phyloP scores from a whole-genome alignment of 2,888 invertebrate genomes.

The Morinoia aosen region DNA sequence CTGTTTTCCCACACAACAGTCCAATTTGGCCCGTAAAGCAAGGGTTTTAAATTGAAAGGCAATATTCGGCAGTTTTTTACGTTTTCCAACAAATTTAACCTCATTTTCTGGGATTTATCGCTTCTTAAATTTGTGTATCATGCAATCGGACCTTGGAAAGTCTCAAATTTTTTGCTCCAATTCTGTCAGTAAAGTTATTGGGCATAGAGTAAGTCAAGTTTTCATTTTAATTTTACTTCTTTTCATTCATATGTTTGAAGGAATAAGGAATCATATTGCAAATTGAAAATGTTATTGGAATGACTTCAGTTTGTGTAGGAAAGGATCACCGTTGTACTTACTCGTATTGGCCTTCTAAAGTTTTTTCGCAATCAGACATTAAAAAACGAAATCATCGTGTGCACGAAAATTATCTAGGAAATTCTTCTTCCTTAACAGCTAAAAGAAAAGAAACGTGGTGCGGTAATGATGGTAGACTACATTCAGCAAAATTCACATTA shows the following conservation, averaged over 20 bases:
- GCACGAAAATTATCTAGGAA: background rate
- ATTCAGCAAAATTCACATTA: background rate
- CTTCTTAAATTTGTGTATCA: background rate
- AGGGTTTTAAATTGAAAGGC: background rate
- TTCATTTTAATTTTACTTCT: too few relatives aligned
- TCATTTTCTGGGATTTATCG: background rate
- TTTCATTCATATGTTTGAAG: too few relatives aligned
- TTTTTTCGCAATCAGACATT: background rate
- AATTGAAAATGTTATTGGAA: background rate
- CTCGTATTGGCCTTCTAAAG: background rate
- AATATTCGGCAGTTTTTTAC: background rate
- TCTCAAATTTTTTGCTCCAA: background rate
- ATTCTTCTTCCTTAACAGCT: background rate
- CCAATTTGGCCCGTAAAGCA: background rate
- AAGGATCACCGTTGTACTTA: too few relatives aligned
- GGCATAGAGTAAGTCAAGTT: too few relatives aligned
- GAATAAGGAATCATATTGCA: too few relatives aligned
- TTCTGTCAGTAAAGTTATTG: too few relatives aligned
- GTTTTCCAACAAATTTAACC: background rate
- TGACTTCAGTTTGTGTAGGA: background rate
- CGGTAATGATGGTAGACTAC: background rate
- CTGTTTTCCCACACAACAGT: slow-evolving; percentile 5
- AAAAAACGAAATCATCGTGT: background rate
- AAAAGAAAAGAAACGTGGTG: background rate
- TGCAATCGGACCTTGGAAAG: too few relatives aligned